Evolutionary conservation across 2,888 invertebrate species (phyloP).

Genomic region (Agrochola circellaris): DNA sequence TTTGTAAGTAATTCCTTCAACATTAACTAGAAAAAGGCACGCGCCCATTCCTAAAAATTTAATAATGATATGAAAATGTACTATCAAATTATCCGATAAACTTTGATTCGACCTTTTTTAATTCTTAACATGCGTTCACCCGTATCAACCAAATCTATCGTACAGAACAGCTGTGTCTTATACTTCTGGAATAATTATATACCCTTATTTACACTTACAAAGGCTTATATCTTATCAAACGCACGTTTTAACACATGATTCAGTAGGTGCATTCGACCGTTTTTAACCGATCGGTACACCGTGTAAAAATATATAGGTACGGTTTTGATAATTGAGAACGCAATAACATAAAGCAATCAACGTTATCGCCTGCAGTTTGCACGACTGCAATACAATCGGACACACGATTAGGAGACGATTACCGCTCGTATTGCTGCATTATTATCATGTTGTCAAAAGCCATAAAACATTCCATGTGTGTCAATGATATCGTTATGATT

Average conservation of each 20-base stretch:
- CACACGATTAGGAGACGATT: constrained; percentile 41
- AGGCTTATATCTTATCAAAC: constrained; percentile 18
- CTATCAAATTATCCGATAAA: neutral
- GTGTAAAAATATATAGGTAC: constrained; percentile 45
- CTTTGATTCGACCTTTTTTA: constrained; percentile 1
- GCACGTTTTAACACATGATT: constrained; percentile 48
- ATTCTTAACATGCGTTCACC: constrained; percentile 6
- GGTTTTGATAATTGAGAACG: constrained; percentile 63
- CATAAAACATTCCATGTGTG: constrained; percentile 15
- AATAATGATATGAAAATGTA: neutral
- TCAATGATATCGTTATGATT: constrained; percentile 10
- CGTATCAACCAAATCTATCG: neutral
- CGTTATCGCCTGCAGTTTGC: constrained; percentile 56
- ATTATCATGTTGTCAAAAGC: constrained; percentile 21
- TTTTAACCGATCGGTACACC: constrained; percentile 46
- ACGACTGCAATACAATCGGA: constrained; percentile 41
- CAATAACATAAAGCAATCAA: constrained; percentile 63
- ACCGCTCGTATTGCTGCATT: constrained; percentile 33
- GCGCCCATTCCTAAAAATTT: neutral
- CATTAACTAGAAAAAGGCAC: neutral
- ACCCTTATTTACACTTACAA: neutral
- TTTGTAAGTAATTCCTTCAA: constrained; percentile 41
- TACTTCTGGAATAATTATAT: neutral
- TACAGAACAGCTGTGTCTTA: neutral
- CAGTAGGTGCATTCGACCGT: constrained; percentile 29